phyloP scores from a whole-genome alignment of 2,797 vertebrate genomes.

The Vultur gryphus region DNA sequence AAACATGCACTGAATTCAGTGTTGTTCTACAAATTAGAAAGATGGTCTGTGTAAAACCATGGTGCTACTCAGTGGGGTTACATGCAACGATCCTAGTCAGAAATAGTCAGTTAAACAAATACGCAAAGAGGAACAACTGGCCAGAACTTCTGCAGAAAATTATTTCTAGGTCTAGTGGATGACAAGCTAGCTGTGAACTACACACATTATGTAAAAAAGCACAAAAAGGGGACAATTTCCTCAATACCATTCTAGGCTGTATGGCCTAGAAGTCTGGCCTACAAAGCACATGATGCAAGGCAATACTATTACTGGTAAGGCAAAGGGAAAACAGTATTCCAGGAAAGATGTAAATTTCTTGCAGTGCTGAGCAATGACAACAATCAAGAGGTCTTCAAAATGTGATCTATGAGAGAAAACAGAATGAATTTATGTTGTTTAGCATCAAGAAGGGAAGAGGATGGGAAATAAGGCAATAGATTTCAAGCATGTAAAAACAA shows the following conservation, averaged over 20 bases:
- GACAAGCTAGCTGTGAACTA: neutral
- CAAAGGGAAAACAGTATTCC: neutral
- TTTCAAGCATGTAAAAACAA: conserved; percentile 14
- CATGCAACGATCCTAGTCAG: neutral
- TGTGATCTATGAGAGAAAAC: neutral
- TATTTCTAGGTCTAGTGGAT: neutral
- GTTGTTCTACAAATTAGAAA: neutral
- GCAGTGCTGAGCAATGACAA: neutral
- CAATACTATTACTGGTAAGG: neutral
- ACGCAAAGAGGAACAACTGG: neutral
- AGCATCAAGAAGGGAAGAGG: neutral
- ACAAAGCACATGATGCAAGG: neutral
- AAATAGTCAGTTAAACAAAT: neutral
- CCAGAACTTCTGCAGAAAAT: neutral
- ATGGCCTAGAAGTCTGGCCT: neutral
- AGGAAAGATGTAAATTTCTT: neutral
- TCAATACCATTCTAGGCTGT: neutral
- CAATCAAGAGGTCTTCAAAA: neutral
- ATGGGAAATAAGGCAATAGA: conserved; percentile 1
- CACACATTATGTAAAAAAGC: neutral
- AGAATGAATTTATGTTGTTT: neutral
- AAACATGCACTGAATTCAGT: neutral
- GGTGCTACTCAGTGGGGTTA: neutral
- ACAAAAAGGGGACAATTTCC: neutral
- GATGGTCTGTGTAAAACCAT: neutral